These are phyloP conservation scores for Grallaria varia DNA, from an alignment of 2,113 vertebrate genomes.

Conservation along the genomic window DNA sequence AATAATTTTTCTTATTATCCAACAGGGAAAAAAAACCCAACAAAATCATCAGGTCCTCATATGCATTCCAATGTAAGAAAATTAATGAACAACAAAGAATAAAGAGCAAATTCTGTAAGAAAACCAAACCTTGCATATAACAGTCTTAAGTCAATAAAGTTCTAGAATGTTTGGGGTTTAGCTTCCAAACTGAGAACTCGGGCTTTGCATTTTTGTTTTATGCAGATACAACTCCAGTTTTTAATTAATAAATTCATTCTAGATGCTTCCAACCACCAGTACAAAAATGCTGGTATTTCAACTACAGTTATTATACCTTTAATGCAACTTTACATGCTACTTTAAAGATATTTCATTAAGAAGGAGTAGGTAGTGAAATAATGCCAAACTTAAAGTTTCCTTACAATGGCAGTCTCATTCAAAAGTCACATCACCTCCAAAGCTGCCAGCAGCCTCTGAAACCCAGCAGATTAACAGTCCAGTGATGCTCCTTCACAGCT, in stretches of 20 bases:
- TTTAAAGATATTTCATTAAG: background rate
- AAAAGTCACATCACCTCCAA: background rate
- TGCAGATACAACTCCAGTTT: background rate
- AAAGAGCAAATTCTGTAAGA: background rate
- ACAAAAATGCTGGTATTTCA: background rate
- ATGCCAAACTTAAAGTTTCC: background rate
- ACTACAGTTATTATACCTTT: background rate
- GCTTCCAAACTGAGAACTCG: background rate
- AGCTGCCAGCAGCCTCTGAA: background rate
- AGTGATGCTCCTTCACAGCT: background rate
- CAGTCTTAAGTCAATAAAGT: background rate
- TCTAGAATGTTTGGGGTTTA: background rate
- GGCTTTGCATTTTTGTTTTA: background rate
- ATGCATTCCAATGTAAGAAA: background rate
- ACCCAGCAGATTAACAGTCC: background rate
- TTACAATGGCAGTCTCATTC: background rate
- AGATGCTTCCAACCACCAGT: background rate
- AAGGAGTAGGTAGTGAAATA: background rate
- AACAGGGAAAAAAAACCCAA: background rate
- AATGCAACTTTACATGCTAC: background rate
- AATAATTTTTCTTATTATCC: background rate
- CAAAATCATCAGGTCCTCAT: background rate
- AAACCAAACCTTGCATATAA: background rate
- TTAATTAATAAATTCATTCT: background rate
- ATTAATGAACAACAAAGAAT: background rate